A percentile compares a stretch with the other conserved stretches of the same genome.
phyloP scores from a whole-genome alignment of 2,113 vertebrate species.

The Nycticorax nycticorax region DNA sequence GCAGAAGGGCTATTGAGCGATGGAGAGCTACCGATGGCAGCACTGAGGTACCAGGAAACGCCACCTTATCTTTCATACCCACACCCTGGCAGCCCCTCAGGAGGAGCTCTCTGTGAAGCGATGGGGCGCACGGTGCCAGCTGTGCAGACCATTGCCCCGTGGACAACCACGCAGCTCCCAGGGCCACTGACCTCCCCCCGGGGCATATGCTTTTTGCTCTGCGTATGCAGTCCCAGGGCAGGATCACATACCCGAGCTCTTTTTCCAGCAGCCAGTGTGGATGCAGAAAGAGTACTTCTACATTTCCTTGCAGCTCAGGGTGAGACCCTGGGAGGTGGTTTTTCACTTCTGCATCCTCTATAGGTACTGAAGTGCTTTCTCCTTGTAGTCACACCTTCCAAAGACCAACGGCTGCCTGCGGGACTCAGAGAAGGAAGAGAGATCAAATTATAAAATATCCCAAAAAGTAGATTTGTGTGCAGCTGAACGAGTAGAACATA shows the following conservation, averaged over 20 bases:
- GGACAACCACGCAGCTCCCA: neutral
- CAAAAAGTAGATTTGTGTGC: neutral
- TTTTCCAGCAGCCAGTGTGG: neutral
- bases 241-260: neutral
- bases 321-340: neutral
- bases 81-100: neutral
- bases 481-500: neutral
- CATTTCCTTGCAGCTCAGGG: neutral
- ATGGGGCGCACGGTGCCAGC: rapidly evolving
- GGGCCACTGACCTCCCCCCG: rapidly evolving
- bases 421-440: neutral
- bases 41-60: rapidly evolving
- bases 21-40: neutral
- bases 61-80: neutral
- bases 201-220: neutral
- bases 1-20: neutral
- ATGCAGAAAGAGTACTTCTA: neutral
- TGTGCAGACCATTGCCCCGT: rapidly evolving
- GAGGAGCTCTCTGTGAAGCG: neutral
- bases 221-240: neutral
- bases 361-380: neutral
- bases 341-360: neutral
- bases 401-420: neutral
- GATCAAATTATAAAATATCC: neutral
- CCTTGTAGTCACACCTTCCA: neutral